Base-by-base conservation (phyloP, 2,113 vertebrate genomes). In the Lanius collurio region DNA sequence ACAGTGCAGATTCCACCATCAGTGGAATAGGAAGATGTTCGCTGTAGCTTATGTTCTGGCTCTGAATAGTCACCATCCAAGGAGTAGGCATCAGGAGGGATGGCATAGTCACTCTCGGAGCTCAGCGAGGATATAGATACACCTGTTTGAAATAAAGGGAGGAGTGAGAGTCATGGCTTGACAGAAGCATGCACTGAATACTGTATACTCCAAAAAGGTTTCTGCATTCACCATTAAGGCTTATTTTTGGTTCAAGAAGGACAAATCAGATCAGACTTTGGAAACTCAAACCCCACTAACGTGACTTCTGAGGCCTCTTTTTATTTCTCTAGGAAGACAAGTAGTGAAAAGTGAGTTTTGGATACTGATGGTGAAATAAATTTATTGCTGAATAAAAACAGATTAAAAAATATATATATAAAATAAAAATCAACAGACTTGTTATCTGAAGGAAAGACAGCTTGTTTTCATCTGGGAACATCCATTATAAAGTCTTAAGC, bases 81-180 rank as follows among this genome's bases (percentile, higher is more conserved):
- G 50, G 98, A 99, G 87, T 94, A 99, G 78, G 99, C 99, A 52
- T 99, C 99, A 13, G 99, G 99, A 47, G 99, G 99, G 67, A 99
- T 98, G 87, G 99, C 99, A 60, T 99, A 99, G 93, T 99, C 99
- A 73, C 99, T 98, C 95, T 99, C 99, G 0, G 99, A 99, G 97
- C 99, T 99, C 91, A 99, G 90, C 9, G 99, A 99, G n/a, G 99
- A 99, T 98, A 99, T 98, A 67, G 99, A 99, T 39, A 98, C 98
- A 49, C 99, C 99, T 99, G 82, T 28, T 57, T 26, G 24, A 87
- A 95, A 91, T 22, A 69, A 69, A 83, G 49, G 37, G 63, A 65
- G 74, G 33, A 75, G 75, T 28, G 4, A 88, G 52, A 92, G 52
- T n/a, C 17, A 55, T 15, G 21, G 24, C 56, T 39, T 37, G 41